Evolutionary conservation across 2,113 vertebrate genomes (phyloP).

Genomic region (Gambusia affinis): DNA sequence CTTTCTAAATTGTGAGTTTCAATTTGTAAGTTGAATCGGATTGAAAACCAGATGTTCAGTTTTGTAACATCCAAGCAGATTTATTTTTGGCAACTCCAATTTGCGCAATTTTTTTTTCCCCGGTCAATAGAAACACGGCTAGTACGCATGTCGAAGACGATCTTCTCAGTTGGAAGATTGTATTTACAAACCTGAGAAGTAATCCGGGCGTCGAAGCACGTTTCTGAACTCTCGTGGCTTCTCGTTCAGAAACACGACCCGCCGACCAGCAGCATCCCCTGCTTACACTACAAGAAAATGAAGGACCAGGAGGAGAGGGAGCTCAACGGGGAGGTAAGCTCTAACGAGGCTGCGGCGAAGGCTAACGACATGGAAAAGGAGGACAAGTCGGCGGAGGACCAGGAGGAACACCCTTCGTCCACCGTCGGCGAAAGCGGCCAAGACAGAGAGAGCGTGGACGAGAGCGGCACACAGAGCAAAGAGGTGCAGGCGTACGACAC

Average conservation of each 20-base stretch:
- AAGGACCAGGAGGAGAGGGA: constrained; percentile 93
- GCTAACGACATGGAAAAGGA: constrained; percentile 71
- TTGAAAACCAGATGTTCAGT: too few relatives aligned
- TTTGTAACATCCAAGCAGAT: too few relatives aligned
- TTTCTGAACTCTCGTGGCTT: neutral
- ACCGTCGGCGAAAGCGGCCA: constrained; percentile 60
- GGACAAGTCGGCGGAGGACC: constrained; percentile 81
- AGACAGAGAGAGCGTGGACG: constrained; percentile 8
- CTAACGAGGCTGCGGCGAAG: constrained; percentile 78
- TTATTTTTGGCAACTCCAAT: too few relatives aligned
- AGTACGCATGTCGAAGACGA: too few relatives aligned
- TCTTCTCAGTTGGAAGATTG: too few relatives aligned
- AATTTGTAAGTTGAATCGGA: too few relatives aligned
- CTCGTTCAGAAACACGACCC: constrained; percentile 93
- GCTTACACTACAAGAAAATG: constrained; percentile 98
- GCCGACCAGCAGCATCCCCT: constrained; percentile 96
- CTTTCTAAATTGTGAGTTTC: too few relatives aligned
- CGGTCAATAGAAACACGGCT: too few relatives aligned
- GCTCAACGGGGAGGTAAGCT: constrained; percentile 85
- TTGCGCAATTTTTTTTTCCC: too few relatives aligned
- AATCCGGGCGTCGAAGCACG: neutral
- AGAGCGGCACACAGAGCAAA: constrained; percentile 70
- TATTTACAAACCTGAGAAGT: neutral
- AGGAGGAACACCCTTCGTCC: constrained; percentile 13
- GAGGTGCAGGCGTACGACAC: constrained; percentile 78